phyloP scores from a whole-genome alignment of 2,113 vertebrate species.

The Hiodon tergisus region DNA sequence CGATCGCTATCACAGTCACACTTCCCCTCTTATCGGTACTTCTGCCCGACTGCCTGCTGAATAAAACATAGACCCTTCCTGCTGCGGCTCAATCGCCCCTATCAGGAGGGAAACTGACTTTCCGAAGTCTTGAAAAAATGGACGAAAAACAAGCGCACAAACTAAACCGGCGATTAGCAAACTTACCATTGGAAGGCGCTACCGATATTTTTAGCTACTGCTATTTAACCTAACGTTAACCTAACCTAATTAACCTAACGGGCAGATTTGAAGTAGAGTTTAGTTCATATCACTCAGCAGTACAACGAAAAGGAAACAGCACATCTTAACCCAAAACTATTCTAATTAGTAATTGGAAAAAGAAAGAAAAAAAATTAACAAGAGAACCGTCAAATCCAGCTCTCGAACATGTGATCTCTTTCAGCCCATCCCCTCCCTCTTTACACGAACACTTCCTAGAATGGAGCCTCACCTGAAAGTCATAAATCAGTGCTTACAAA shows the following conservation, averaged over 20 bases:
- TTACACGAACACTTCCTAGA: conserved; percentile 6
- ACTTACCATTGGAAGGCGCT: too few relatives aligned
- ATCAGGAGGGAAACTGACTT: conserved; percentile 40
- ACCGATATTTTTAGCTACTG: too few relatives aligned
- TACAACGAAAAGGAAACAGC: too few relatives aligned
- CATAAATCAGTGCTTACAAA: conserved; percentile 31
- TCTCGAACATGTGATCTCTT: background rate
- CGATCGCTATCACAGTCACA: conserved; percentile 69
- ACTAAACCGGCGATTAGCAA: background rate
- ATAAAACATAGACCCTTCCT: conserved; percentile 65
- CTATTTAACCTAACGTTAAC: too few relatives aligned
- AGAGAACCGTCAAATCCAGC: too few relatives aligned
- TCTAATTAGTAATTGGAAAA: too few relatives aligned
- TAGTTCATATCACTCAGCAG: too few relatives aligned
- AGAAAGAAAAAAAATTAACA: too few relatives aligned
- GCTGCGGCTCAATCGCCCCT: conserved; percentile 38
- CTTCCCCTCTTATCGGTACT: conserved; percentile 62
- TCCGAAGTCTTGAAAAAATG: conserved; percentile 26
- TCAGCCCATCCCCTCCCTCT: background rate
- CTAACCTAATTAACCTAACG: too few relatives aligned
- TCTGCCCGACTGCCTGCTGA: conserved; percentile 50
- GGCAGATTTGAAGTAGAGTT: too few relatives aligned
- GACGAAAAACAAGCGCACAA: too few relatives aligned
- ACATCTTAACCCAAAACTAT: too few relatives aligned
- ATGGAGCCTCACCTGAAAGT: conserved; percentile 36